Conservation (phyloP, 1,140 invertebrate species). For the Aphaenogaster rudis region DNA sequence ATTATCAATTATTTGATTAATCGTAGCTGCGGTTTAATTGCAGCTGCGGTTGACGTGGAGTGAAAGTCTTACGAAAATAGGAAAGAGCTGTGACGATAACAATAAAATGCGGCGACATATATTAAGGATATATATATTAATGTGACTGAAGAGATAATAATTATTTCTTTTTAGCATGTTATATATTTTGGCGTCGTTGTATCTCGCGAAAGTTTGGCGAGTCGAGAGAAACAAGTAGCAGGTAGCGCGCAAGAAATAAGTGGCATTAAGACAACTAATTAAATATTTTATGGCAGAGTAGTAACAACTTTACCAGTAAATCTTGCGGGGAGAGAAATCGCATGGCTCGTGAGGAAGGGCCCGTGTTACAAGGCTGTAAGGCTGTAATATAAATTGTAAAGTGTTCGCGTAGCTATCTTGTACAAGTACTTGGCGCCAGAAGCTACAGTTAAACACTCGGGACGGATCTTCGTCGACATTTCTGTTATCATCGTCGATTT, state of each 20-base stretch:
- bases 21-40: neutral
- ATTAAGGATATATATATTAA: neutral
- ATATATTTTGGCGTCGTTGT: slow-evolving; percentile 4
- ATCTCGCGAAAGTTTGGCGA: slow-evolving; percentile 62
- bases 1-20: slow-evolving; percentile 6
- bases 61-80: neutral
- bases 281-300: slow-evolving; percentile 74
- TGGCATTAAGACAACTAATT: slow-evolving; percentile 77
- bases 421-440: neutral
- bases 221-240: slow-evolving; percentile 56
- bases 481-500: slow-evolving; percentile 36
- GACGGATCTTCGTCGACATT: neutral
- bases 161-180: slow-evolving; percentile 5
- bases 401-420: slow-evolving; percentile 56
- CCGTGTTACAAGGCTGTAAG: slow-evolving; percentile 59
- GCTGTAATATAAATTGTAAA: slow-evolving; percentile 75
- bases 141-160: slow-evolving; percentile 27
- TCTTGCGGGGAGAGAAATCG: slow-evolving; percentile 62
- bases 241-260: slow-evolving; percentile 43
- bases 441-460: slow-evolving; percentile 38
- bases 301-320: slow-evolving; percentile 74
- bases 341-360: slow-evolving; percentile 56
- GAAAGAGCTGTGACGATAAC: neutral
- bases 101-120: neutral
- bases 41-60: neutral